Evolutionary conservation across 2,888 invertebrate genomes (phyloP).

Genomic region (Taenaris catops): DNA sequence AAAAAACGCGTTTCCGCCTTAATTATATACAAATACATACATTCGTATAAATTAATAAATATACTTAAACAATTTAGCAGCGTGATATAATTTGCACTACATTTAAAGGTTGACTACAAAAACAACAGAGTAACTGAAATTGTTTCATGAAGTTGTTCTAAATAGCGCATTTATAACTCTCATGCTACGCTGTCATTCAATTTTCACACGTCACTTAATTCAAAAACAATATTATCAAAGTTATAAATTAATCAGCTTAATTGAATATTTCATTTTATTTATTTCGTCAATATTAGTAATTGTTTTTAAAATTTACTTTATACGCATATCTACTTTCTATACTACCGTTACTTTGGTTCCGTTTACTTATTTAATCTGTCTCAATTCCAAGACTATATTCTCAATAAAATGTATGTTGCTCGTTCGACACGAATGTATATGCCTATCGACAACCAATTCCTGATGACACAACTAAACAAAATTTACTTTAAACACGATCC

Average conservation of each 20-base stretch:
- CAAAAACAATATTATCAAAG: slow-evolving; percentile 7
- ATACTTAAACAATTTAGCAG: slow-evolving; percentile 9
- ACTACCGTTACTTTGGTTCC: slow-evolving; percentile 61
- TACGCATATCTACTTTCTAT: slow-evolving; percentile 23
- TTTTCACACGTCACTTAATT: slow-evolving; percentile 7
- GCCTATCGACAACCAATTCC: slow-evolving; percentile 23
- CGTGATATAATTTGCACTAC: slow-evolving; percentile 12
- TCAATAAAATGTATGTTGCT: slow-evolving; percentile 33
- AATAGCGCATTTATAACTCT: slow-evolving; percentile 1
- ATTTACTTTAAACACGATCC: slow-evolving; percentile 25
- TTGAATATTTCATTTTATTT: slow-evolving; percentile 16
- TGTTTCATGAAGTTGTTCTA: background rate
- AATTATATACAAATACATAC: slow-evolving; percentile 15
- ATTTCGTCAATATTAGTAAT: slow-evolving; percentile 15
- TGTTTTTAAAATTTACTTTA: slow-evolving; percentile 19
- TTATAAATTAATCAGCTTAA: slow-evolving; percentile 13
- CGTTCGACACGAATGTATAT: slow-evolving; percentile 21
- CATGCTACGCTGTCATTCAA: slow-evolving; percentile 2
- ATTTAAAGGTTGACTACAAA: slow-evolving; percentile 9
- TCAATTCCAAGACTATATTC: slow-evolving; percentile 69
- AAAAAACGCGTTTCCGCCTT: slow-evolving; percentile 16
- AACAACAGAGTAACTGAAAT: too few relatives aligned
- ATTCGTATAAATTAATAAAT: slow-evolving; percentile 17
- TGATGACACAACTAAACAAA: slow-evolving; percentile 20
- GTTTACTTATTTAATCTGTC: slow-evolving; percentile 50